Percentiles rank a stretch among this genome's conserved stretches.
Conservation (phyloP, 2,797 vertebrate species). For the Hemibagrus guttatus region DNA sequence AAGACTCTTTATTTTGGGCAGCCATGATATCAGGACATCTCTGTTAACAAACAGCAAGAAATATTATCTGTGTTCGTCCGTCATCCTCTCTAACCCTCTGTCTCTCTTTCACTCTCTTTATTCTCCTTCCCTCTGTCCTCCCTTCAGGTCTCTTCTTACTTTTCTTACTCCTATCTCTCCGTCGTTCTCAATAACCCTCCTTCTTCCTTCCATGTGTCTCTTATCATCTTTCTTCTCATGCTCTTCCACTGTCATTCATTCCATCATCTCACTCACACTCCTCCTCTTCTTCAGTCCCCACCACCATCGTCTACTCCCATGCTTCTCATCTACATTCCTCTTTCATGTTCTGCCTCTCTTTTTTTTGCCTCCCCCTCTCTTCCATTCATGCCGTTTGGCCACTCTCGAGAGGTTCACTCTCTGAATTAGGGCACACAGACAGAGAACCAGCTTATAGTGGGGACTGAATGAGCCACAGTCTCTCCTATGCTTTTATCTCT, state of each 20-base stretch:
- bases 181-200: neutral
- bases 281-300: neutral
- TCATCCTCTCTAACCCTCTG: neutral
- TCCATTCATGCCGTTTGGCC: constrained; percentile 36
- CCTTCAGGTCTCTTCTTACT: neutral
- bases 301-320: neutral
- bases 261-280: neutral
- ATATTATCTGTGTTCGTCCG: neutral
- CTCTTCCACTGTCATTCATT: neutral
- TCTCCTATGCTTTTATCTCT: constrained; percentile 32
- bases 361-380: neutral
- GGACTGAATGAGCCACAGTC: constrained; percentile 48
- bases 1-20: too few species aligned
- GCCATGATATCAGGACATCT: neutral
- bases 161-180: neutral
- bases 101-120: neutral
- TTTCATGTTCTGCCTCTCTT: neutral
- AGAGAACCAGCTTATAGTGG: constrained; percentile 49
- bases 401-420: constrained; percentile 31
- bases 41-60: neutral
- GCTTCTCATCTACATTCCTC: neutral
- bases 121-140: neutral
- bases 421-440: constrained; percentile 53
- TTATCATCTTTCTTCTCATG: neutral
- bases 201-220: neutral